phyloP scores from a whole-genome alignment of 2,888 invertebrate genomes.

The Lepeophtheirus nordmannii region DNA sequence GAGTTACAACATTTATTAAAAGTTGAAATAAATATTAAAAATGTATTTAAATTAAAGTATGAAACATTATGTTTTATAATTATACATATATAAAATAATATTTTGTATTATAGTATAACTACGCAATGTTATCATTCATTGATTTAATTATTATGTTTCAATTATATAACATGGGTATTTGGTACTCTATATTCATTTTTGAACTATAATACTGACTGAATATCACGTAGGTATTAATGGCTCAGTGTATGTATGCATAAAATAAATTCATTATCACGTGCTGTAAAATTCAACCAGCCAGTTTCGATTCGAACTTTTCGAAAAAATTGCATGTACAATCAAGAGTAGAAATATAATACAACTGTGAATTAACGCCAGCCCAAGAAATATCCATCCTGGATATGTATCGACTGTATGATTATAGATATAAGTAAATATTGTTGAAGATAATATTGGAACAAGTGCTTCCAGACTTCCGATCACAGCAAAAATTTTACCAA shows the following conservation, averaged over 20 bases:
- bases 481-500: constrained; percentile 2
- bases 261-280: neutral
- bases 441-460: neutral
- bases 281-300: neutral
- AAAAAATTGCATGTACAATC: neutral
- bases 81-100: too few relatives aligned
- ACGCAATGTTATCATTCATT: too few relatives aligned
- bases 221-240: too few relatives aligned
- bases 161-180: too few relatives aligned
- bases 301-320: neutral
- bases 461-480: neutral
- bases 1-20: too few relatives aligned
- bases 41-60: too few relatives aligned
- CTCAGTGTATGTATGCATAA: neutral
- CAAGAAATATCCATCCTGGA: neutral
- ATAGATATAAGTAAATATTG: neutral
- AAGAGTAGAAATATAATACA: neutral
- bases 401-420: neutral
- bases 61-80: too few relatives aligned
- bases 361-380: neutral
- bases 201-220: too few relatives aligned
- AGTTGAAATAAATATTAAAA: too few relatives aligned
- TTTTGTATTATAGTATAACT: too few relatives aligned
- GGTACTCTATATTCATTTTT: too few relatives aligned
- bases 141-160: too few relatives aligned